Percentiles rank a stretch among this genome's conserved stretches.
These are phyloP conservation scores for Papilio machaon DNA, from an alignment of 1,140 invertebrate species.

Conservation along the genomic window DNA sequence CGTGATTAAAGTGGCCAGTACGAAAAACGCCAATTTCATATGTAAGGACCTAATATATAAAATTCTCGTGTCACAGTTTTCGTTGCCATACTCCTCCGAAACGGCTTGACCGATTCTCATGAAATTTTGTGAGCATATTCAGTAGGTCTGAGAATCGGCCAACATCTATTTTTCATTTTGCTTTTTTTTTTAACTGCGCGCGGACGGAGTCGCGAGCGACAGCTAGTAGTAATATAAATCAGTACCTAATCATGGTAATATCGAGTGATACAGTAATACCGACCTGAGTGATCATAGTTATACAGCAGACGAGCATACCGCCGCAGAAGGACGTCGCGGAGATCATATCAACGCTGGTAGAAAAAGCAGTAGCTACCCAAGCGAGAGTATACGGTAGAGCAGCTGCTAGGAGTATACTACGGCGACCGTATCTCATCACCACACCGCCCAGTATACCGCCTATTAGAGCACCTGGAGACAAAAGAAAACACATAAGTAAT, in stretches of 20 bases:
- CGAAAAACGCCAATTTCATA: no score
- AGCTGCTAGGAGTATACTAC: slow-evolving; percentile 85
- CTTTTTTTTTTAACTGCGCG: no score
- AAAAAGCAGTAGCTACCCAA: slow-evolving; percentile 90
- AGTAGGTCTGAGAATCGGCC: no score
- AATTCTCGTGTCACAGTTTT: no score
- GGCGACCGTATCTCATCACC: slow-evolving; percentile 88
- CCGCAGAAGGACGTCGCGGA: slow-evolving; percentile 90
- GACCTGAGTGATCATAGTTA: slow-evolving; percentile 91
- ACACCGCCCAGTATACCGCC: slow-evolving; percentile 89
- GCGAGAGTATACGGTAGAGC: slow-evolving; percentile 88
- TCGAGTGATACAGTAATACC: background rate
- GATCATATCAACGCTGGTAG: slow-evolving; percentile 88
- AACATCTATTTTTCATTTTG: no score
- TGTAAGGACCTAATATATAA: no score
- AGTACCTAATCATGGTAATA: background rate
- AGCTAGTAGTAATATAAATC: no score
- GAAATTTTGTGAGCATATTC: no score
- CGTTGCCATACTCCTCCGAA: no score
- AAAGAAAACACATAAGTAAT: slow-evolving; percentile 16
- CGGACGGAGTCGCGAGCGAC: no score
- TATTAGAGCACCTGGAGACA: slow-evolving; percentile 84
- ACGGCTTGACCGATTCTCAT: no score
- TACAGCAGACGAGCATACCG: slow-evolving; percentile 87
- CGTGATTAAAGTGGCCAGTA: no score